Conservation (phyloP, 2,888 invertebrate genomes). For the Xanthorhoe designata region DNA sequence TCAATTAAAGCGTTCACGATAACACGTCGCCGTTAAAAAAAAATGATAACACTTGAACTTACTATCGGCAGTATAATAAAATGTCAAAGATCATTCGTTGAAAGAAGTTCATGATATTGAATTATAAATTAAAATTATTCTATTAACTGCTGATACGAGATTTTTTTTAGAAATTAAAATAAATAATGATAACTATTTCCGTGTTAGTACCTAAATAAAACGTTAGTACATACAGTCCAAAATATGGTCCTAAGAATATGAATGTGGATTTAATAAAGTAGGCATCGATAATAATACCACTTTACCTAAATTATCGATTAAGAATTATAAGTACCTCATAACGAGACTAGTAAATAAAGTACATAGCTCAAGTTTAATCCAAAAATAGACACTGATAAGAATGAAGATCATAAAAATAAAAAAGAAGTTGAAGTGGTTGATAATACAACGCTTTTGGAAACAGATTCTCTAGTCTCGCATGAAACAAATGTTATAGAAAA, state of each 20-base stretch:
- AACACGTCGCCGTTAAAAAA: conserved; percentile 60
- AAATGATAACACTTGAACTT: conserved; percentile 62
- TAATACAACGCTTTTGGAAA: neutral
- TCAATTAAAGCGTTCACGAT: conserved; percentile 49
- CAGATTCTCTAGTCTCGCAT: conserved; percentile 33
- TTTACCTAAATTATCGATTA: conserved; percentile 13
- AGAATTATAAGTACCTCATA: conserved; percentile 21
- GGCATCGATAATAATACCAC: conserved; percentile 14
- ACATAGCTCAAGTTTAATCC: conserved; percentile 4
- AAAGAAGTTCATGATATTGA: conserved; percentile 62
- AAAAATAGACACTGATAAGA: neutral
- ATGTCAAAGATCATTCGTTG: conserved; percentile 57
- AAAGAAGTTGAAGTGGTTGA: neutral
- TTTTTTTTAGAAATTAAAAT: conserved; percentile 53
- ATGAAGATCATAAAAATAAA: conserved; percentile 1
- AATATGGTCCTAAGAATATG: conserved; percentile 15
- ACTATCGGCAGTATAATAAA: conserved; percentile 55
- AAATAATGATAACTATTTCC: conserved; percentile 47
- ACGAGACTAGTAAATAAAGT: conserved; percentile 28
- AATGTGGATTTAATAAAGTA: neutral
- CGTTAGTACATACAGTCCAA: conserved; percentile 18
- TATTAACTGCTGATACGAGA: conserved; percentile 52
- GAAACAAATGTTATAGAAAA: conserved; percentile 43
- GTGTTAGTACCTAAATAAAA: conserved; percentile 24
- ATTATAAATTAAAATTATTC: conserved; percentile 56